Evolutionary conservation across 2,888 invertebrate genomes (phyloP), one percentile per base, ranked within the genome.

Genomic region (Metellina segmentata): DNA sequence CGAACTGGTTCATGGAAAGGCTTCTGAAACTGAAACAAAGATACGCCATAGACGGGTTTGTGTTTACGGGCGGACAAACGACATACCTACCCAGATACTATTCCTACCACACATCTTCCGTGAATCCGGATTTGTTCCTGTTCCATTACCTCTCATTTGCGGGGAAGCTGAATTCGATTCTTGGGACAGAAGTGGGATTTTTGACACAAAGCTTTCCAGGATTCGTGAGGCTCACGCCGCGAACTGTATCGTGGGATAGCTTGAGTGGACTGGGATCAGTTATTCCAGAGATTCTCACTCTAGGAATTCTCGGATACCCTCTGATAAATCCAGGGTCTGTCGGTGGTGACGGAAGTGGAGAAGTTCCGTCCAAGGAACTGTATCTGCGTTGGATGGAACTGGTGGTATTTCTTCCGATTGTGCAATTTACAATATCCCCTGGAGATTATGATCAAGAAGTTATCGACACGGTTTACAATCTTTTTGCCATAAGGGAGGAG

Each of bases 301-400:
- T 98, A 93, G 98, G 98, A 0, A 96, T 98, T 51, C 96, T 98
- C 82, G 99, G 99, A 0, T 99, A 97, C 95, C 98, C 98, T 0
- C 98, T 98, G 94, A 96, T 98, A 72, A 97, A 99, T 96, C 98
- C 98, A 0, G 98, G 98, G 0, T 97, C 98, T 6, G 97, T 99
- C 0, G 99, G 99, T 0, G 99, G 98, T 0, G 98, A 98, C 81
- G 91, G 83, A 13, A 89, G 95, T 34, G 86, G 87, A 7, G 90
- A 85, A n/a, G 94, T 97, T 51, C 97, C 97, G 0, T 97, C 97
- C 93, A 96, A 96, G 93, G 98, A 98, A 94, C 95, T 98, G 85
- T 98, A 97, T 94, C 96, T 98, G 93, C 96, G 98, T 90, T 99
- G 99, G 99, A 95, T 98, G 86, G 98, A 98, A 94, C 95, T 99